Evolutionary conservation across 2,797 vertebrate genomes (phyloP).

Genomic region (Meriones psammophilus): DNA sequence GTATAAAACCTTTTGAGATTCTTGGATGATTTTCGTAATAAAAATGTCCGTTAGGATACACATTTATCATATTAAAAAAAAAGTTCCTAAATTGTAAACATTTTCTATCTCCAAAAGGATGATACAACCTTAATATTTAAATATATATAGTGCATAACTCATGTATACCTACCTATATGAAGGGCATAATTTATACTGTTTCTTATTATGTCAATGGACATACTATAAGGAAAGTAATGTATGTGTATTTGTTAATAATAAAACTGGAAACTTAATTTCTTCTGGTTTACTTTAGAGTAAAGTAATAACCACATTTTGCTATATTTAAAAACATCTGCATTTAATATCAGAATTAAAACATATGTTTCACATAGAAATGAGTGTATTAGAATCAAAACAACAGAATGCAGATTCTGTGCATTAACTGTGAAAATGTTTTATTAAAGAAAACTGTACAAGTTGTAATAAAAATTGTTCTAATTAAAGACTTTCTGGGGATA

Average conservation of each 20-base stretch:
- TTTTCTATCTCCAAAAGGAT: neutral
- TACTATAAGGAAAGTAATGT: conserved; percentile 10
- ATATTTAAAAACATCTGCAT: conserved; percentile 63
- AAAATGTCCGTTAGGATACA: neutral
- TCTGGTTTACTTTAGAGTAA: neutral
- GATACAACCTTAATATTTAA: neutral
- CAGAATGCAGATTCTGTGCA: conserved; percentile 77
- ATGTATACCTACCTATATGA: neutral
- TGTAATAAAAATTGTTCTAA: conserved; percentile 84
- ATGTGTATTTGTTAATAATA: conserved; percentile 35
- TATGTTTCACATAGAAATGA: conserved; percentile 54
- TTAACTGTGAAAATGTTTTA: conserved; percentile 70
- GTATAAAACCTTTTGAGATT: neutral
- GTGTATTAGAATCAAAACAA: conserved; percentile 54
- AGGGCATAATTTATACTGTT: conserved; percentile 21
- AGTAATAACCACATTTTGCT: conserved; percentile 45
- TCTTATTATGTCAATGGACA: neutral
- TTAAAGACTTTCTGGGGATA: conserved; percentile 68
- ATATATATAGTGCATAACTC: neutral
- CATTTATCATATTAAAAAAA: neutral
- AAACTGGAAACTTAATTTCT: neutral
- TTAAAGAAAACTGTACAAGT: conserved; percentile 73
- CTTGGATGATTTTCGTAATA: neutral
- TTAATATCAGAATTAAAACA: conserved; percentile 53
- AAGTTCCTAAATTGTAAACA: neutral